Evolutionary conservation across 2,888 invertebrate genomes (phyloP).

Genomic region (Drosophila anomalata): DNA sequence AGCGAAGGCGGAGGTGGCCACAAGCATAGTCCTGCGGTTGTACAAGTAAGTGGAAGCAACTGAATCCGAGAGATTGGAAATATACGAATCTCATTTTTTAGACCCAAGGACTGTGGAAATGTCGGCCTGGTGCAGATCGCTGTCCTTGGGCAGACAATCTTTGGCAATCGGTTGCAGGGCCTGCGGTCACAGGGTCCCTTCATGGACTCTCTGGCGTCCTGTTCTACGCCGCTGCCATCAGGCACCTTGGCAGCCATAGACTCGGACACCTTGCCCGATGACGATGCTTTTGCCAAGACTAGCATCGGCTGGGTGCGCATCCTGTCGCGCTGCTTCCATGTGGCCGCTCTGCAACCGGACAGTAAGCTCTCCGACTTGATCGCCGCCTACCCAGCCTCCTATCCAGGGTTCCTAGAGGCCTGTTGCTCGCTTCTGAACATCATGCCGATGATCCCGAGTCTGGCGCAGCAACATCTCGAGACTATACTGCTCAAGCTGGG

Average conservation of each 20-base stretch:
- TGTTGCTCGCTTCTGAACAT: slow-evolving; percentile 90
- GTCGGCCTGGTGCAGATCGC: slow-evolving; percentile 95
- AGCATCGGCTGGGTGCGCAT: slow-evolving; percentile 94
- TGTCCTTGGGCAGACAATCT: slow-evolving; percentile 93
- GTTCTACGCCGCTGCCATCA: slow-evolving; percentile 50
- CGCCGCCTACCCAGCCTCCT: slow-evolving; percentile 87
- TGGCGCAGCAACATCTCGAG: slow-evolving; percentile 87
- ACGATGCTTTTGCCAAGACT: slow-evolving; percentile 83
- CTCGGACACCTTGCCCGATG: slow-evolving; percentile 72
- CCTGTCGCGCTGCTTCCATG: slow-evolving; percentile 90
- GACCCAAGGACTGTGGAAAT: slow-evolving; percentile 94
- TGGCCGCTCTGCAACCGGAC: slow-evolving; percentile 81
- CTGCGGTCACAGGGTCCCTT: slow-evolving; percentile 54
- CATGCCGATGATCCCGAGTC: slow-evolving; percentile 86
- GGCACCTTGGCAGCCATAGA: slow-evolving; percentile 43
- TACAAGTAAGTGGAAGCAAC: slow-evolving; percentile 74
- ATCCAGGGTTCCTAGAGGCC: slow-evolving; percentile 88
- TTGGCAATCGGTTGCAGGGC: slow-evolving; percentile 84
- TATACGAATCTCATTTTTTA: slow-evolving; percentile 73
- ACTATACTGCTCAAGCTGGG: slow-evolving; percentile 89
- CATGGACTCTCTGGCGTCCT: slow-evolving; percentile 52
- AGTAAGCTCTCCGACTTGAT: slow-evolving; percentile 84
- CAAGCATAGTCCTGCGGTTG: slow-evolving; percentile 89
- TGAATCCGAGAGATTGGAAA: background rate
- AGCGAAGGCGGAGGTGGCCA: slow-evolving; percentile 93